Conservation (phyloP, 1,140 invertebrate genomes). For the Anoplophora glabripennis region DNA sequence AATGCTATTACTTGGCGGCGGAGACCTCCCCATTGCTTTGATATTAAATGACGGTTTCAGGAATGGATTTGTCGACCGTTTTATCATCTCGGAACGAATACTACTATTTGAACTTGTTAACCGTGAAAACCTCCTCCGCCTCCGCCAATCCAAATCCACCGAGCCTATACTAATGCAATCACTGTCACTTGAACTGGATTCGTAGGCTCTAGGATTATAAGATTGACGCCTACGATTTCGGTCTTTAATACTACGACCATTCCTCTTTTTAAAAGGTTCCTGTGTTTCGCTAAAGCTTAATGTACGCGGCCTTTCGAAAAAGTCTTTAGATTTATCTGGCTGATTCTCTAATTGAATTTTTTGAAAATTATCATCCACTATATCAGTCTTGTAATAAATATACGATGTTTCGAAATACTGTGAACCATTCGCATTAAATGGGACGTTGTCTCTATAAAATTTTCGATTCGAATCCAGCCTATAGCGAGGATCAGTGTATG, state of each 20-base stretch:
- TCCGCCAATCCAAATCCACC: constrained; percentile 47
- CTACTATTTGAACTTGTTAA: constrained; percentile 45
- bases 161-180: constrained; percentile 47
- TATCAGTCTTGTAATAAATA: constrained; percentile 39
- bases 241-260: constrained; percentile 49
- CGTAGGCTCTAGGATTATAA: constrained; percentile 55
- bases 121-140: constrained; percentile 40
- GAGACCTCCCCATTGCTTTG: constrained; percentile 43
- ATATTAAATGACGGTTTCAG: constrained; percentile 40
- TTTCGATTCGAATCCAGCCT: constrained; percentile 12
- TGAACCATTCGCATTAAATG: constrained; percentile 27
- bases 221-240: constrained; percentile 54
- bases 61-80: constrained; percentile 40
- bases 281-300: constrained; percentile 42
- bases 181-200: constrained; percentile 47
- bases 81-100: constrained; percentile 46
- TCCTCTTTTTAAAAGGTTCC: constrained; percentile 38
- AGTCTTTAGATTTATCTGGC: constrained; percentile 10
- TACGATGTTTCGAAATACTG: constrained; percentile 39
- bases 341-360: constrained; percentile 1
- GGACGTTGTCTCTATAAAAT: constrained; percentile 5
- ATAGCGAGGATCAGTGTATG: constrained; percentile 29
- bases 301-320: constrained; percentile 36
- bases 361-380: constrained; percentile 22
- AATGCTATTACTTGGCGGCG: constrained; percentile 46